Percentiles rank a stretch among this genome's conserved stretches.
phyloP scores from a whole-genome alignment of 2,797 vertebrate genomes.

The Hippocampus kuda region DNA sequence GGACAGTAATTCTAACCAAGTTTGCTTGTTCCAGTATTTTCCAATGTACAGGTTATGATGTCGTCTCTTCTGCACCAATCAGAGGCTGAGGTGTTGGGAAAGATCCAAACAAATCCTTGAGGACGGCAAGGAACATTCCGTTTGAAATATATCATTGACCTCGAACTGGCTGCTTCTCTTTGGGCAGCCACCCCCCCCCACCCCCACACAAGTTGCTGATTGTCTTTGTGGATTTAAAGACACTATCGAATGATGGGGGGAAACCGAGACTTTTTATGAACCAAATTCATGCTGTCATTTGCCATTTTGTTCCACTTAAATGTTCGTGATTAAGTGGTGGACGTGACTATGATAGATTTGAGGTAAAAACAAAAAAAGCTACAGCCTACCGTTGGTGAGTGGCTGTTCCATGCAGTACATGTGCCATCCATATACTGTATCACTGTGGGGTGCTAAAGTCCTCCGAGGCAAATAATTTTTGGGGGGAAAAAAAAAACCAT shows the following conservation, averaged over 20 bases:
- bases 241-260: not conserved
- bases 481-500: not conserved
- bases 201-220: not conserved
- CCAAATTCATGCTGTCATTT: not conserved
- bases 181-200: not conserved
- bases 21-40: not conserved
- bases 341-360: not conserved
- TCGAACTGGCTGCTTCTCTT: slow-evolving; percentile 28
- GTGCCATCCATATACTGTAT: not conserved
- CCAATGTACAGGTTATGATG: slow-evolving; percentile 15
- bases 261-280: not conserved
- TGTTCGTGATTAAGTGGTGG: slow-evolving; percentile 36
- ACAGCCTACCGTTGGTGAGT: not conserved
- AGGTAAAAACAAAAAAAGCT: not conserved
- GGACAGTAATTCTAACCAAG: not conserved
- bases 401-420: slow-evolving; percentile 13
- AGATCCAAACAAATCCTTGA: slow-evolving; percentile 19
- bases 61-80: slow-evolving; percentile 38
- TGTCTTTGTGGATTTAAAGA: not conserved
- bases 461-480: not conserved
- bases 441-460: not conserved
- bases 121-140: slow-evolving; percentile 16
- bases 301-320: slow-evolving; percentile 25
- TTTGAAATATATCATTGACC: slow-evolving; percentile 44
- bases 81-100: slow-evolving; percentile 30